Percentiles rank a stretch among this genome's conserved stretches.
Evolutionary conservation across 2,888 invertebrate species (phyloP).

Genomic region (Sipha maydis): DNA sequence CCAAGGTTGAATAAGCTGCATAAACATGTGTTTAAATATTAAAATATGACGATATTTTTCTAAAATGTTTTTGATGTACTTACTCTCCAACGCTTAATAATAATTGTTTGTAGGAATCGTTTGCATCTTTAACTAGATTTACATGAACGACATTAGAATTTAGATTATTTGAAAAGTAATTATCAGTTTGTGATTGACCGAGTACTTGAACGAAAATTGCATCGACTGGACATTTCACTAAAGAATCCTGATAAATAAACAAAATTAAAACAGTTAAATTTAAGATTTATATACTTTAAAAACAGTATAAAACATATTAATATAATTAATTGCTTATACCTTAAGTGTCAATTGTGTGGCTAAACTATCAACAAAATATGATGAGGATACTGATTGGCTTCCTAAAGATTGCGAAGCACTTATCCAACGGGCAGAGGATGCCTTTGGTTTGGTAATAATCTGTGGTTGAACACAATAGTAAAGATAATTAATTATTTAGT

Average conservation of each 20-base stretch:
- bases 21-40: not conserved
- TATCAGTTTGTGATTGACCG: not conserved
- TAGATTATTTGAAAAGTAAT: not conserved
- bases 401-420: conserved; percentile 32
- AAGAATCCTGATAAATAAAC: not conserved
- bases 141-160: not conserved
- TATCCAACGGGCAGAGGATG: conserved; percentile 28
- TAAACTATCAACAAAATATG: conserved; percentile 41
- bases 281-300: not conserved
- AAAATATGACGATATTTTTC: not conserved
- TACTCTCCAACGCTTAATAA: conserved; percentile 54
- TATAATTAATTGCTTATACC: not conserved
- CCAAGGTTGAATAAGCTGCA: conserved; percentile 81
- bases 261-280: no score
- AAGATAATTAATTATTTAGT: no score
- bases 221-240: conserved; percentile 25
- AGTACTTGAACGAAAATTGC: conserved; percentile 44
- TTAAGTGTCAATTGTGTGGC: conserved; percentile 1
- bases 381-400: not conserved
- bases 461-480: not conserved
- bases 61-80: not conserved
- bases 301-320: not conserved
- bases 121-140: conserved; percentile 1
- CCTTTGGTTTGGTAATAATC: conserved; percentile 25
- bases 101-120: conserved; percentile 44